phyloP scores from a whole-genome alignment of 1,140 invertebrate species.

The Drosophila ironensis region DNA sequence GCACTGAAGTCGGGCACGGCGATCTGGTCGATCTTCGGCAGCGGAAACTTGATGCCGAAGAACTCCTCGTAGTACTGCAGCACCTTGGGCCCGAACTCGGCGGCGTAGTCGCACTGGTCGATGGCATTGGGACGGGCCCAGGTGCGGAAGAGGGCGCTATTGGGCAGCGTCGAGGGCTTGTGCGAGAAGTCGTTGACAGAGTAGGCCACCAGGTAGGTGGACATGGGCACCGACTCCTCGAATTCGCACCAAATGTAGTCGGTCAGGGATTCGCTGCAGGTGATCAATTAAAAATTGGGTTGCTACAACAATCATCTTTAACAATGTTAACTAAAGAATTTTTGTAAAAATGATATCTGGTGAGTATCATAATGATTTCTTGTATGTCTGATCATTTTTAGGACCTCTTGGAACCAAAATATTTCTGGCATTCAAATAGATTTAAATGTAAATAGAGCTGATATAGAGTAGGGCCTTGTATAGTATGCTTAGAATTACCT shows the following conservation, averaged over 20 bases:
- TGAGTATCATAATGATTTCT: too few relatives aligned
- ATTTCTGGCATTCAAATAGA: too few relatives aligned
- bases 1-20: constrained; percentile 91
- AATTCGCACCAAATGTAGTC: constrained; percentile 87
- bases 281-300: too few relatives aligned
- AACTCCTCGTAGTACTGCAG: constrained; percentile 87
- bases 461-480: too few relatives aligned
- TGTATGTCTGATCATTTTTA: too few relatives aligned
- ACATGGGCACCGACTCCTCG: constrained; percentile 89
- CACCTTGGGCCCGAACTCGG: constrained; percentile 84
- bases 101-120: constrained; percentile 86
- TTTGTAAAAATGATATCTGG: too few relatives aligned
- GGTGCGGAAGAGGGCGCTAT: constrained; percentile 83
- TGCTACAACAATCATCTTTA: too few relatives aligned
- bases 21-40: constrained; percentile 88
- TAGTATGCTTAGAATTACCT: too few relatives aligned
- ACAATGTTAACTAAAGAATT: background rate
- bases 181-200: constrained; percentile 89
- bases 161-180: constrained; percentile 88
- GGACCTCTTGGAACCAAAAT: background rate
- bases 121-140: constrained; percentile 88
- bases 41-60: constrained; percentile 87
- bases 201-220: constrained; percentile 91
- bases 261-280: constrained; percentile 81
- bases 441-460: background rate